Evolutionary conservation across 2,113 vertebrate genomes (phyloP), one percentile per base, ranked within the genome.

Genomic region (Prionailurus bengalensis): DNA sequence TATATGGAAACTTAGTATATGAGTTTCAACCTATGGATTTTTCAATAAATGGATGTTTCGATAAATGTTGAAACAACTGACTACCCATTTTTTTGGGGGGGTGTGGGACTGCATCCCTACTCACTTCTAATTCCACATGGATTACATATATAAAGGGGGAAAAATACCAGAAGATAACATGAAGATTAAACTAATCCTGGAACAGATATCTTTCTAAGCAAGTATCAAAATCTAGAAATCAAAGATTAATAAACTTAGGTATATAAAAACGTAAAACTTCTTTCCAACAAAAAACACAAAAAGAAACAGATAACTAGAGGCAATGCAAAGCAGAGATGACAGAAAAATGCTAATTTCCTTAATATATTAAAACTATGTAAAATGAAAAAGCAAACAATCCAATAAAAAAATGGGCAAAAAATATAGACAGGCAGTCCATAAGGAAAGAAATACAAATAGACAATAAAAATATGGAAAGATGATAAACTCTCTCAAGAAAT

Each of bases 221-320:
- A 73, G n/a, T 84, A 96, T 88, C 5, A 94, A 83, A 88, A 88
- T 39, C n/a, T 84, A 91, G 70, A 96, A 96, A 79, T 94, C 51
- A 89, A 87, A 91, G 33, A 82, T 91, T 76, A 95, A 61, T 73
- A 80, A 65, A 55, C 39, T 55, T 17, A 87, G 7, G 45, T 89
- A 79, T 31, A 66, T 89, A 88, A 88, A 94, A 94, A 74, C 39
- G 2, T 79, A 66, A 97, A 83, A 58, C 42, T 84, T 92, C 51
- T 65, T 7, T 76, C 76, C 36, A 96, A 21, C 3, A 94, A 87
- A 93, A 92, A 90, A 71, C 5, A 85, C 51, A 94, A 48, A 85
- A 90, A 86, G 33, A 29, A 12, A 94, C 31, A 78, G 68, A 53
- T 79, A 25, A 83, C 51, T 88, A 27, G 39, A 74, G 91, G 91